These are phyloP conservation scores for Drepana arcuata DNA, from an alignment of 1,140 invertebrate genomes.

Conservation along the genomic window DNA sequence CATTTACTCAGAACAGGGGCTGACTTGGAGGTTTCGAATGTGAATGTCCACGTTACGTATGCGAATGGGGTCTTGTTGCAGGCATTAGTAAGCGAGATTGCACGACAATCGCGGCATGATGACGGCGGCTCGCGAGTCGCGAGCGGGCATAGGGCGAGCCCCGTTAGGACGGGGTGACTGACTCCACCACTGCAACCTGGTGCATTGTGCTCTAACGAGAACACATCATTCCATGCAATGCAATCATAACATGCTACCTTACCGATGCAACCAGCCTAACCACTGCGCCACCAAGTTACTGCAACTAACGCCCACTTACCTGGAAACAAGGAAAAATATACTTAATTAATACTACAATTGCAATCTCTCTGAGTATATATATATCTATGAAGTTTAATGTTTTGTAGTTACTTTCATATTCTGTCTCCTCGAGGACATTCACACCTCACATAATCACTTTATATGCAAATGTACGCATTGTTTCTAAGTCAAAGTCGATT, in stretches of 20 bases:
- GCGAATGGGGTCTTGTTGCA: conserved; percentile 36
- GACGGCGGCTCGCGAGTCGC: conserved; percentile 38
- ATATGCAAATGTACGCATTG: conserved; percentile 45
- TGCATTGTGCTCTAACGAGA: conserved; percentile 70
- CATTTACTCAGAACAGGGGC: conserved; percentile 5
- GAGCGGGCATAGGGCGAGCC: conserved; percentile 56
- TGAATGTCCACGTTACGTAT: conserved; percentile 36
- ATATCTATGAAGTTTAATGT: background rate
- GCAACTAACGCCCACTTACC: conserved; percentile 27
- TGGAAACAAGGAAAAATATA: conserved; percentile 46
- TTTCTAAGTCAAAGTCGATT: conserved; percentile 48
- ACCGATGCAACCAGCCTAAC: conserved; percentile 24
- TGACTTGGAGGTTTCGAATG: conserved; percentile 8
- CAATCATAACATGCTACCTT: conserved; percentile 50
- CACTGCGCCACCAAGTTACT: background rate
- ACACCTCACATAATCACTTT: conserved; percentile 30
- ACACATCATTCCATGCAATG: conserved; percentile 49
- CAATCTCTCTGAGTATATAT: background rate
- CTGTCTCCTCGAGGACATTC: conserved; percentile 15
- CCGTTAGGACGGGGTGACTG: conserved; percentile 67
- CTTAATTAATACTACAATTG: conserved; percentile 1
- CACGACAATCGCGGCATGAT: conserved; percentile 56
- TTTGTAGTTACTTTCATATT: conserved; percentile 1
- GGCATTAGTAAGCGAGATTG: conserved; percentile 56
- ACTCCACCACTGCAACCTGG: conserved; percentile 62